phyloP scores from a whole-genome alignment of 2,888 invertebrate genomes.

The Reticulitermes lucifugus region DNA sequence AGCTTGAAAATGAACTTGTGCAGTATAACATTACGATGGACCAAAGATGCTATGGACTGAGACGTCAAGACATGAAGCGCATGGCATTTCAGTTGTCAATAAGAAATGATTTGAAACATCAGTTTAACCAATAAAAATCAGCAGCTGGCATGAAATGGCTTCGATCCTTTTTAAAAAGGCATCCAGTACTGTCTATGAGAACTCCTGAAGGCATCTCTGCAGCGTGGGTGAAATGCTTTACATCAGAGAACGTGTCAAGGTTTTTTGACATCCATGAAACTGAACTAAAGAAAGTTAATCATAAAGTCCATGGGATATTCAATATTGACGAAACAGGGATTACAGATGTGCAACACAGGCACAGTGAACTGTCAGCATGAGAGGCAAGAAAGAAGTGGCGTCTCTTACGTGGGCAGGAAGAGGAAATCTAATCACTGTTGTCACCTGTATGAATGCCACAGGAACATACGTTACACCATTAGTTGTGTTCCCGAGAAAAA shows the following conservation, averaged over 20 bases:
- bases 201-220: slow-evolving; percentile 49
- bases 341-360: slow-evolving; percentile 4
- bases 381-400: slow-evolving; percentile 35
- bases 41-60: no score
- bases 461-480: slow-evolving; percentile 40
- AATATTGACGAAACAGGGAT: slow-evolving; percentile 42
- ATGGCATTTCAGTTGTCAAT: background rate
- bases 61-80: background rate
- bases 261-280: slow-evolving; percentile 8
- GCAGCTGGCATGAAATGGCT: slow-evolving; percentile 50
- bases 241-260: background rate
- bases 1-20: no score
- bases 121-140: background rate
- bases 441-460: slow-evolving; percentile 38
- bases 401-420: slow-evolving; percentile 24
- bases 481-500: slow-evolving; percentile 40
- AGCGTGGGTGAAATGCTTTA: slow-evolving; percentile 42
- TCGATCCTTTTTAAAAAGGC: slow-evolving; percentile 49
- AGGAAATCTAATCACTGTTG: background rate
- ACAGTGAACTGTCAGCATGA: slow-evolving; percentile 18
- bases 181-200: slow-evolving; percentile 49
- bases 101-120: background rate
- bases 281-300: slow-evolving; percentile 21
- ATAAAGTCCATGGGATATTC: slow-evolving; percentile 14
- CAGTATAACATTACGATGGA: no score